These are phyloP conservation scores for Oreochromis spilurus DNA, from an alignment of 2,113 vertebrate species.

Conservation along the genomic window DNA sequence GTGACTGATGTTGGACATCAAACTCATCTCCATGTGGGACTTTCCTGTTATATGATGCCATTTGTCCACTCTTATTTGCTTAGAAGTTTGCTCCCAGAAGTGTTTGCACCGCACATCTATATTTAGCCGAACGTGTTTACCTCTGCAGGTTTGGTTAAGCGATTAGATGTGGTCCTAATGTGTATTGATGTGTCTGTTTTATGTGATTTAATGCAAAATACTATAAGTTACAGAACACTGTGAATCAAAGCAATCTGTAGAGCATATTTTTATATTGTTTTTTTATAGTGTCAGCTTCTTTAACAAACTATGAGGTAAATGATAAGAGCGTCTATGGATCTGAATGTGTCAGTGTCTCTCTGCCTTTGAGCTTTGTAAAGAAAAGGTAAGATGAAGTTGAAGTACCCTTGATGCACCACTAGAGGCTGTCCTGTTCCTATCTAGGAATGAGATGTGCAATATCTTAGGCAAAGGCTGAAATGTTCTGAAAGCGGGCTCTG, in stretches of 20 bases:
- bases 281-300: background rate
- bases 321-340: background rate
- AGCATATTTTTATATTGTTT: background rate
- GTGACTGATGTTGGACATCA: background rate
- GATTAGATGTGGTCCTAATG: background rate
- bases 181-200: background rate
- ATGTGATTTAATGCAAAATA: background rate
- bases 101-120: background rate
- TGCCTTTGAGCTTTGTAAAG: background rate
- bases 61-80: background rate
- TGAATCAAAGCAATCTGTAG: background rate
- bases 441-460: background rate
- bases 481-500: background rate
- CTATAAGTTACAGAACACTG: background rate
- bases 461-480: background rate
- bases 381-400: background rate
- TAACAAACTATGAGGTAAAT: background rate
- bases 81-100: background rate
- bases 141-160: background rate
- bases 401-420: constrained; percentile 37
- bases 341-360: background rate
- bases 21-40: background rate
- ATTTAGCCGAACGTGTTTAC: background rate
- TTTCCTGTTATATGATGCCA: background rate
- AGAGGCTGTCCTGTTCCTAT: constrained; percentile 64